These are phyloP conservation scores for Microtus montanus DNA, from an alignment of 2,113 vertebrate species.

Conservation along the genomic window DNA sequence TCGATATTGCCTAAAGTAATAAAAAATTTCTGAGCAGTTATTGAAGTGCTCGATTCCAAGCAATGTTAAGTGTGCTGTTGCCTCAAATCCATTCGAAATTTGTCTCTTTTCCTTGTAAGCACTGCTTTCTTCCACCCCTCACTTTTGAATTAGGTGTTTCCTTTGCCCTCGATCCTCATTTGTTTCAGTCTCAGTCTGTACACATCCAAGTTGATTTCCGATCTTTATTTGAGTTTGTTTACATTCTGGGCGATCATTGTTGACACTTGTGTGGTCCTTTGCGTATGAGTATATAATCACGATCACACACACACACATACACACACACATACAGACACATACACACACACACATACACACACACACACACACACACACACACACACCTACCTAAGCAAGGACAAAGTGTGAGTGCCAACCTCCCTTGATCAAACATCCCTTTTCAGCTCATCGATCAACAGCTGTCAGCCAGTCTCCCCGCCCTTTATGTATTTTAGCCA, in stretches of 20 bases:
- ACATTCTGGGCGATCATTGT: too few relatives aligned
- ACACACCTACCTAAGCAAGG: neutral
- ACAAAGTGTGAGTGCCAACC: neutral
- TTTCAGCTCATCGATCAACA: neutral
- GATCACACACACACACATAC: neutral
- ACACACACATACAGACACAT: too few relatives aligned
- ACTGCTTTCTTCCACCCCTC: neutral
- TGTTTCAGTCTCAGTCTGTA: neutral
- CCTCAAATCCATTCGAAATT: neutral
- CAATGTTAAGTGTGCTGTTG: neutral
- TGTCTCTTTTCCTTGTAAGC: neutral
- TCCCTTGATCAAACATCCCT: neutral
- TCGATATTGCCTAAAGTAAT: neutral
- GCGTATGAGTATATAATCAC: too few relatives aligned
- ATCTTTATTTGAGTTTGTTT: neutral
- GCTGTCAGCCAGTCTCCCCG: neutral
- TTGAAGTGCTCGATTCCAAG: neutral
- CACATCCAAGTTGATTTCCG: neutral
- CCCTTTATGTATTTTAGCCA: neutral
- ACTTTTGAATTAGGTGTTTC: neutral
- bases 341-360: neutral
- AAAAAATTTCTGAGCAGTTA: neutral
- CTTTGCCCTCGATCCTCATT: neutral
- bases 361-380: neutral
- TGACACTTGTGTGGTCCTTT: too few relatives aligned